phyloP scores from a whole-genome alignment of 2,113 vertebrate genomes.

The Crotalus viridis region DNA sequence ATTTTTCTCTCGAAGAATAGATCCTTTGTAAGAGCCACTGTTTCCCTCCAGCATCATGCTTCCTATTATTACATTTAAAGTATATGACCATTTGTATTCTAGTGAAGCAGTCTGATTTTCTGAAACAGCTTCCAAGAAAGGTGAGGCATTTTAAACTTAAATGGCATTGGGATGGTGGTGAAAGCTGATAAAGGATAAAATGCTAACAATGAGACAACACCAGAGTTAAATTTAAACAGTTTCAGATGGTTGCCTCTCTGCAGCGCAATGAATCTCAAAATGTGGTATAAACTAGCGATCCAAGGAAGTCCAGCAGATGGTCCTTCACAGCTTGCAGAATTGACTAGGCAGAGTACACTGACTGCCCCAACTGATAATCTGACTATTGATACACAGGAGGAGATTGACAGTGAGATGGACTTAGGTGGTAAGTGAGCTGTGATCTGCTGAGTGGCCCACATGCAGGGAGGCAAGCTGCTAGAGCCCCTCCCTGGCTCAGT shows the following conservation, averaged over 20 bases:
- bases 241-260: slow-evolving; percentile 35
- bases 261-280: not conserved
- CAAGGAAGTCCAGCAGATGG: not conserved
- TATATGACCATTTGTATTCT: not conserved
- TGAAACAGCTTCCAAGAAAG: slow-evolving; percentile 16
- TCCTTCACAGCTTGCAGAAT: not conserved
- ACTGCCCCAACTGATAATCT: not conserved
- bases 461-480: not conserved
- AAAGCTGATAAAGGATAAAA: slow-evolving; percentile 7
- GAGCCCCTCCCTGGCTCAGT: not conserved
- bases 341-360: not conserved
- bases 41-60: slow-evolving; percentile 6
- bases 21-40: not conserved
- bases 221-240: slow-evolving; percentile 28
- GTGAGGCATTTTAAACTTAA: not conserved
- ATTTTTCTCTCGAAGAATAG: slow-evolving; percentile 9
- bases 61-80: not conserved
- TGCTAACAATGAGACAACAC: slow-evolving; percentile 1
- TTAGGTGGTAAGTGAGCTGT: not conserved
- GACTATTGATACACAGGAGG: not conserved
- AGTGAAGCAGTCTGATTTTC: slow-evolving; percentile 44
- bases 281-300: not conserved
- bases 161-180: not conserved
- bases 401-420: not conserved
- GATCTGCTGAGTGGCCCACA: not conserved